These are phyloP conservation scores for Mylabris phalerata DNA, from an alignment of 1,140 invertebrate genomes.

Conservation along the genomic window DNA sequence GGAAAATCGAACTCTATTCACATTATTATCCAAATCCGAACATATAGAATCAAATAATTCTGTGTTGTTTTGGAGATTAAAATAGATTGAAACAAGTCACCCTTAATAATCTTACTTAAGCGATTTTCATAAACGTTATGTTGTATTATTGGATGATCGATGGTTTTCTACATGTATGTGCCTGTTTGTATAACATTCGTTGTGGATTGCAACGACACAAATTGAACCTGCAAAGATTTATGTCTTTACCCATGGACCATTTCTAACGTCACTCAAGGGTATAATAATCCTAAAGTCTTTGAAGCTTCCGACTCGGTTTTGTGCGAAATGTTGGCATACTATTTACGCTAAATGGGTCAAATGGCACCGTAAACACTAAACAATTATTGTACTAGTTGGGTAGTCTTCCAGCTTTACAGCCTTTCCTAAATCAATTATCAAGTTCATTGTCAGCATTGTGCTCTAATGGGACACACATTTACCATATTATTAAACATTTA, in stretches of 20 bases:
- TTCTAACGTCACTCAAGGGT: conserved; percentile 23
- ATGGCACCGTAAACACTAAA: conserved; percentile 18
- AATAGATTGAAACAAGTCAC: too few relatives aligned
- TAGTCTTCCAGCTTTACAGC: conserved; percentile 12
- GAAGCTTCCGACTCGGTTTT: conserved; percentile 3
- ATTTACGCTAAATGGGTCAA: conserved; percentile 22
- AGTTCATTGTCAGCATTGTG: conserved; percentile 12
- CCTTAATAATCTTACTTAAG: too few relatives aligned
- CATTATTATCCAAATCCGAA: too few relatives aligned
- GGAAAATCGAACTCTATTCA: too few relatives aligned
- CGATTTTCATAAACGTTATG: too few relatives aligned
- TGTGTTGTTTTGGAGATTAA: too few relatives aligned
- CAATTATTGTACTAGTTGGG: conserved; percentile 21
- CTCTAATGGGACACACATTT: conserved; percentile 3
- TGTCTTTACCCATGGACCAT: conserved; percentile 7
- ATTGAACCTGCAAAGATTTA: conserved; percentile 12
- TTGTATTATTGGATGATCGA: not conserved
- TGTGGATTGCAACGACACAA: conserved; percentile 10
- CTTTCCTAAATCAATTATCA: conserved; percentile 18
- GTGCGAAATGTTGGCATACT: conserved; percentile 22
- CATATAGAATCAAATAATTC: too few relatives aligned
- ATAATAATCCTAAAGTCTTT: conserved; percentile 20
- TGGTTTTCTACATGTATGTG: conserved; percentile 12
- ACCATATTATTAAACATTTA: too few relatives aligned
- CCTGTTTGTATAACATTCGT: not conserved